These are phyloP conservation scores for Napeogenes inachia DNA, from an alignment of 2,888 invertebrate genomes.

Conservation along the genomic window DNA sequence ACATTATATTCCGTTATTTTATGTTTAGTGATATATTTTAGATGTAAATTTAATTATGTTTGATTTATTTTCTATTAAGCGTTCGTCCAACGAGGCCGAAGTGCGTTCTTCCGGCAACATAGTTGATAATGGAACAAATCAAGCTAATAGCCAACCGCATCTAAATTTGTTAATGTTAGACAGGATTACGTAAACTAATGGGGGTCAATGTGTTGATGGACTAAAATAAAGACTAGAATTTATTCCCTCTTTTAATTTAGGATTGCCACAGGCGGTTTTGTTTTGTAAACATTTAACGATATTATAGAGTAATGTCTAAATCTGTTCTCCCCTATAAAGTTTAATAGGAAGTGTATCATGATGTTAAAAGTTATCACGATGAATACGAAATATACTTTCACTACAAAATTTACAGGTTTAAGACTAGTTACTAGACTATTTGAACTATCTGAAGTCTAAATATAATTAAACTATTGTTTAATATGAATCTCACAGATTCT, in stretches of 20 bases:
- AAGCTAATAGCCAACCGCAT: slow-evolving; percentile 9
- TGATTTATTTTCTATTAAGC: slow-evolving; percentile 15
- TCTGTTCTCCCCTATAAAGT: background rate
- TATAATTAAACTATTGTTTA: too few species aligned
- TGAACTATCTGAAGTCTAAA: too few species aligned
- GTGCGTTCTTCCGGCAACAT: slow-evolving; percentile 51
- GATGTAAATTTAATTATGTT: background rate
- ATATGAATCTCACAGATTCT: too few species aligned
- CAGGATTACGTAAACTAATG: slow-evolving; percentile 30
- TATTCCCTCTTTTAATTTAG: slow-evolving; percentile 10
- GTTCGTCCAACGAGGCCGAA: slow-evolving; percentile 52
- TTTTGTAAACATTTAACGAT: slow-evolving; percentile 6
- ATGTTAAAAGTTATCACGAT: too few species aligned
- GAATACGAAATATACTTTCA: too few species aligned
- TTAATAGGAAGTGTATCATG: too few species aligned
- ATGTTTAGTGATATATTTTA: background rate
- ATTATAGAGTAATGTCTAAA: background rate
- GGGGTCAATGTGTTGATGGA: slow-evolving; percentile 14
- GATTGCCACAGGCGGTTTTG: slow-evolving; percentile 7
- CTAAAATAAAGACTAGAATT: slow-evolving; percentile 18
- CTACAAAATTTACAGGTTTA: too few species aligned
- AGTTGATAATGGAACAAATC: slow-evolving; percentile 29
- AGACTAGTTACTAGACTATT: too few species aligned
- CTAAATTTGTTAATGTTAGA: slow-evolving; percentile 25
- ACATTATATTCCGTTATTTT: slow-evolving; percentile 23